Percentiles rank a stretch among this genome's conserved stretches.
phyloP scores from a whole-genome alignment of 2,888 invertebrate genomes.

The Teleogryllus oceanicus region DNA sequence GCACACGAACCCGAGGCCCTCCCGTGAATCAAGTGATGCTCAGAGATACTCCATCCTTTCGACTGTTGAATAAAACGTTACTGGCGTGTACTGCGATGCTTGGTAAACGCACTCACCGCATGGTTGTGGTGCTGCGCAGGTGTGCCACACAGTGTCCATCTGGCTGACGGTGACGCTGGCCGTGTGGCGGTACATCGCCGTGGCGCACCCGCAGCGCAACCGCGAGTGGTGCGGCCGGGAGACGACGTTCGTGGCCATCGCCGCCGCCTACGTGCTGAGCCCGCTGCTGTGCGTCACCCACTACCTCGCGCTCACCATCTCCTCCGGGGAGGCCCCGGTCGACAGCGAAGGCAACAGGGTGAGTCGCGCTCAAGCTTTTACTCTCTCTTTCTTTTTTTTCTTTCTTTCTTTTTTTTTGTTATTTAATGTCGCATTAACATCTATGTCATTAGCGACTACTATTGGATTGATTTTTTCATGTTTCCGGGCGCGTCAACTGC shows the following conservation, averaged over 20 bases:
- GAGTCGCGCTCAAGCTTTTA: neutral
- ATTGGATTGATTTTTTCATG: too few relatives aligned
- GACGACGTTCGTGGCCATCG: slow-evolving; percentile 71
- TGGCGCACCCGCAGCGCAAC: slow-evolving; percentile 72
- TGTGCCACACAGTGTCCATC: slow-evolving; percentile 78
- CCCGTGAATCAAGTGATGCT: too few relatives aligned
- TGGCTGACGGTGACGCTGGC: slow-evolving; percentile 77
- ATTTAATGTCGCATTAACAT: too few relatives aligned
- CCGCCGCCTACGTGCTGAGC: slow-evolving; percentile 75
- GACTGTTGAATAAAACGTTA: too few relatives aligned
- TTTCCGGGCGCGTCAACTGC: too few relatives aligned
- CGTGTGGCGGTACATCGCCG: slow-evolving; percentile 81
- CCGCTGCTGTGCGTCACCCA: slow-evolving; percentile 83
- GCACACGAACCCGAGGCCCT: too few relatives aligned
- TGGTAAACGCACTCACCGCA: neutral
- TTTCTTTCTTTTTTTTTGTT: too few relatives aligned
- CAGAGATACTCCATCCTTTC: too few relatives aligned
- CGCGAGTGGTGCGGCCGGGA: slow-evolving; percentile 77
- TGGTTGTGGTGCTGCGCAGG: slow-evolving; percentile 44
- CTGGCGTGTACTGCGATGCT: too few relatives aligned
- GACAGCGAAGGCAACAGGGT: slow-evolving; percentile 51
- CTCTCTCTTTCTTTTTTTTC: too few relatives aligned
- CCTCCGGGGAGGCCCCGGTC: slow-evolving; percentile 47
- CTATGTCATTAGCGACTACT: too few relatives aligned
- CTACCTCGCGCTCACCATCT: slow-evolving; percentile 73